A percentile compares a stretch with the other conserved stretches of the same genome.
These are phyloP conservation scores for Pogonus chalceus DNA, from an alignment of 1,140 invertebrate genomes.

Conservation along the genomic window DNA sequence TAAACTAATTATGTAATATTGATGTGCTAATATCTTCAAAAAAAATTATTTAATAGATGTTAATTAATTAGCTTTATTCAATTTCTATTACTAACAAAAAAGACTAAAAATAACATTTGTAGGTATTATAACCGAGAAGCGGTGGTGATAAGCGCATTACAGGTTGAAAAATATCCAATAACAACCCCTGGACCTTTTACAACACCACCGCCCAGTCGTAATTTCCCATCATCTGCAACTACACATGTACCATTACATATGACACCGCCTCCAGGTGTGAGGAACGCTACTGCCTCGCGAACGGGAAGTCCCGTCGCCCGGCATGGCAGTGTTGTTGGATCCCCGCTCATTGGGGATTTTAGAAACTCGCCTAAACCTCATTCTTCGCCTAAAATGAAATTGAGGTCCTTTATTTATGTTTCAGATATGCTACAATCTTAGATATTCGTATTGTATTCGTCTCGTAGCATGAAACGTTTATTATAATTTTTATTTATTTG, in stretches of 20 bases:
- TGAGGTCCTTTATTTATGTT: slow-evolving; percentile 66
- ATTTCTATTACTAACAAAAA: slow-evolving; percentile 8
- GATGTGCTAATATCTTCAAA: slow-evolving; percentile 27
- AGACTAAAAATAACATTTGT: slow-evolving; percentile 20
- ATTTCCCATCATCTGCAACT: slow-evolving; percentile 31
- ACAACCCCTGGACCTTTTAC: slow-evolving; percentile 69
- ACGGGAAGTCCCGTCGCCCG: slow-evolving; percentile 32
- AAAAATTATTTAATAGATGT: no score
- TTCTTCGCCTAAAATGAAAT: slow-evolving; percentile 82
- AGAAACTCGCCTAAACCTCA: slow-evolving; percentile 52
- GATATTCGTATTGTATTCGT: no score
- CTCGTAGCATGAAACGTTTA: no score
- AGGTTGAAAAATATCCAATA: slow-evolving; percentile 86
- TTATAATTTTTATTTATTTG: no score
- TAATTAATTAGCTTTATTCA: slow-evolving; percentile 23
- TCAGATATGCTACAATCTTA: no score
- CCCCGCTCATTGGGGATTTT: slow-evolving; percentile 37
- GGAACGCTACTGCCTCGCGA: slow-evolving; percentile 31
- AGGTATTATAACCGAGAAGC: slow-evolving; percentile 88
- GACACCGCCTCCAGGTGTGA: slow-evolving; percentile 30
- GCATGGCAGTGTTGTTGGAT: slow-evolving; percentile 34
- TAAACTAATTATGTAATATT: no score
- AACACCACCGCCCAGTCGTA: slow-evolving; percentile 50
- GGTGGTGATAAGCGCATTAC: slow-evolving; percentile 82
- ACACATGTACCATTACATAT: slow-evolving; percentile 22